Conservation (phyloP, 2,113 vertebrate species). For the Vicugna pacos region DNA sequence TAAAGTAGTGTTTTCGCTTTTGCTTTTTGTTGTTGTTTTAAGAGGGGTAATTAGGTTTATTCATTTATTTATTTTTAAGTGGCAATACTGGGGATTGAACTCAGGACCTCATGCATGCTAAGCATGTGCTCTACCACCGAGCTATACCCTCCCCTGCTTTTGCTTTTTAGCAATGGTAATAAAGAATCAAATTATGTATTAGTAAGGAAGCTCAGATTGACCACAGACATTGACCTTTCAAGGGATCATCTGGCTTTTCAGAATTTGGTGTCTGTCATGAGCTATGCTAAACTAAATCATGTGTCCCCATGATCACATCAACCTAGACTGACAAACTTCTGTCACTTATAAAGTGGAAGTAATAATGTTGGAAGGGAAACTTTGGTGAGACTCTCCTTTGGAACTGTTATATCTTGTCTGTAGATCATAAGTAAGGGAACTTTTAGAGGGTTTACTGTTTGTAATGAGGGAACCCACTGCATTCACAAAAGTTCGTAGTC, state of each 20-base stretch:
- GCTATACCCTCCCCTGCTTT: not conserved
- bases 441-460: not conserved
- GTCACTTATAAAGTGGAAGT: not conserved
- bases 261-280: not conserved
- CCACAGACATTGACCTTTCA: not conserved
- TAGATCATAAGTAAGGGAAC: not conserved
- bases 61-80: too few relatives aligned
- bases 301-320: not conserved
- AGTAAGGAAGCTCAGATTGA: slow-evolving; percentile 22
- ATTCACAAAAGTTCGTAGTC: not conserved
- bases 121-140: too few relatives aligned
- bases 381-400: not conserved
- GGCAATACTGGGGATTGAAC: too few relatives aligned
- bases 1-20: not conserved
- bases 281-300: not conserved
- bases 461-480: not conserved
- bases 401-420: not conserved
- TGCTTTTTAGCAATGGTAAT: not conserved
- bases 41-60: too few relatives aligned
- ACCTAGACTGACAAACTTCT: not conserved
- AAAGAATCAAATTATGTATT: not conserved
- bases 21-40: not conserved
- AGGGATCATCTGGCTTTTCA: not conserved
- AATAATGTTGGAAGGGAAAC: not conserved
- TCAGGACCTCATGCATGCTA: too few relatives aligned